These are phyloP conservation scores for Petrosia ficiformis DNA, from an alignment of 37 sponge, comb jelly and placozoan genomes.

Conservation along the genomic window DNA sequence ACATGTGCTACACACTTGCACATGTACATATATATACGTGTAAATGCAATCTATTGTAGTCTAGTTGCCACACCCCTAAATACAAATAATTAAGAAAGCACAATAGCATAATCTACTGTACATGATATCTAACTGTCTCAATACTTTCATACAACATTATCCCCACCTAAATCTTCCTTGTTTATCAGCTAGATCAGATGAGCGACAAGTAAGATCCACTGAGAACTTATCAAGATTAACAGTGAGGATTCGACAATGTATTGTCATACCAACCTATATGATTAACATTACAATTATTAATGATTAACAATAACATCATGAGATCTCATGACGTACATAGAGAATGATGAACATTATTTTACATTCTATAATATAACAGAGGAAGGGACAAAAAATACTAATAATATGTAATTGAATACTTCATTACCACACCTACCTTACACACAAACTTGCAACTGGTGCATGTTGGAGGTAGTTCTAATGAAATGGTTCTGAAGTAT, in stretches of 20 bases:
- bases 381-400: no score
- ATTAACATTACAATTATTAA: neutral
- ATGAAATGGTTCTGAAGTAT: no score
- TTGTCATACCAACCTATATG: constrained; percentile 80
- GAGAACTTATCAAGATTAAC: constrained; percentile 92
- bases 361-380: no score
- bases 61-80: neutral
- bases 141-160: no score
- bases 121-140: neutral
- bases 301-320: neutral
- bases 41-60: no score
- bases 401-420: no score
- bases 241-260: constrained; percentile 79
- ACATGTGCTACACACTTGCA: neutral
- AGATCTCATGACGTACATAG: neutral
- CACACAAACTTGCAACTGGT: no score
- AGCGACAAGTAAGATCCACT: constrained; percentile 87
- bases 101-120: constrained; percentile 3
- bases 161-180: constrained; percentile 72
- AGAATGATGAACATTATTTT: no score
- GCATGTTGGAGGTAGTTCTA: no score
- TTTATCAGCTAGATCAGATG: constrained; percentile 81
- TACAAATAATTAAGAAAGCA: neutral
- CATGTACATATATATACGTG: no score
- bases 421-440: no score